Evolutionary conservation across 64 coral and sea anemone genomes (phyloP), one percentile per base, ranked within the genome.

Genomic region (Dendrophyllia cribrosa): DNA sequence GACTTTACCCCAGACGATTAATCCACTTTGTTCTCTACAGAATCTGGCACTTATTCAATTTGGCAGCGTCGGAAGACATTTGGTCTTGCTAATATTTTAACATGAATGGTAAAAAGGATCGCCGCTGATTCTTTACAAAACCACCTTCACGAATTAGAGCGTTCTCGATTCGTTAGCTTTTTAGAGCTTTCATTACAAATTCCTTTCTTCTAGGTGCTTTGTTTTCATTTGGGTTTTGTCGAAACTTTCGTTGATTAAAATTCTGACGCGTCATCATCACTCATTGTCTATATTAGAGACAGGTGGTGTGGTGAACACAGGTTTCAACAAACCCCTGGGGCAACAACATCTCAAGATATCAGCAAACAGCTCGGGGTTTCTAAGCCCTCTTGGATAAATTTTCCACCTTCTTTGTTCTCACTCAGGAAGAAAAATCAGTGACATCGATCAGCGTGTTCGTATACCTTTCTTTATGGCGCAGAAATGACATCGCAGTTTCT

Each of bases 291-390:
- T 12, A 68, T 66, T 22, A 20, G 43, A 52, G 80, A 51, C 80
- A 84, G 80, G 80, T 84, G 80, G 46, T 84, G 34, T 11, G 34
- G 61, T 67, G 58, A n/a, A 12, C 59, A 9, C 60, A 67, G 80
- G 60, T 84, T 24, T 65, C 61, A 68, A 68, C 19, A 84, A 65
- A 67, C 80, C 80, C 80, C 60, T 19, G 45, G 44, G 80, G 80
- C 80, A 67, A 84, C 17, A 51, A 17, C 60, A 7, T 48, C 56
- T 6, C 5, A 46, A 62, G 78, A 52, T 50, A 52, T 68, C 50
- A 19, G 44, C 19, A 12, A 20, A 68, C 60, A 68, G 64, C 62
- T 67, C 20, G 44, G 61, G 34, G 43, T 13, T 45, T 51, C 45
- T 51, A 12, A 23, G 47, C 60, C 63, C 44, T 84, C 60, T 9